Evolutionary conservation across 2,113 vertebrate species (phyloP).

Genomic region (Nycticryphes semicollaris): DNA sequence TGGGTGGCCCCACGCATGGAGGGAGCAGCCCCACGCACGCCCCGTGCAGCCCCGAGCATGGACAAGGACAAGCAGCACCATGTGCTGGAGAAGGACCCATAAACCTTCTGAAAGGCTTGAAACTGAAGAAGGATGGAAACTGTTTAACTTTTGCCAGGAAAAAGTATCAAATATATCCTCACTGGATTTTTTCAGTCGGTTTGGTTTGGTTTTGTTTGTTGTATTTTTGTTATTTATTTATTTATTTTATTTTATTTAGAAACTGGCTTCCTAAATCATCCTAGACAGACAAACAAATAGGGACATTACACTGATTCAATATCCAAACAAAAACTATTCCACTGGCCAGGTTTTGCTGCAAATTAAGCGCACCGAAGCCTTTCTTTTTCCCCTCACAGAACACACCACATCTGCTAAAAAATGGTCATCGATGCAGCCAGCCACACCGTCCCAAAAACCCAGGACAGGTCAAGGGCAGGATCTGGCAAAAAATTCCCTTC

Average conservation of each 20-base stretch:
- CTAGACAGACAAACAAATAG: not conserved
- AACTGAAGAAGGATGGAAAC: constrained; percentile 62
- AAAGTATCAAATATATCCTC: constrained; percentile 57
- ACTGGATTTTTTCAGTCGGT: constrained; percentile 4
- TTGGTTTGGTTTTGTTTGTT: constrained; percentile 1
- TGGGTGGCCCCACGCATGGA: not conserved
- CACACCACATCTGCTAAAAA: not conserved
- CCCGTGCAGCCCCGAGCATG: not conserved
- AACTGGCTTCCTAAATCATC: constrained; percentile 21
- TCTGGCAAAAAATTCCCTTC: not conserved
- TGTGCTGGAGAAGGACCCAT: not conserved
- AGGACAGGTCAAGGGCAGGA: not conserved
- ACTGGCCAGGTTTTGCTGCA: not conserved
- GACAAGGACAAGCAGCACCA: not conserved
- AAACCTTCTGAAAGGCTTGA: not conserved
- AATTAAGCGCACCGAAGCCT: not conserved
- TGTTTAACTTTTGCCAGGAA: constrained; percentile 49
- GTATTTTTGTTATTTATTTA: not conserved
- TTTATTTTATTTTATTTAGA: not conserved
- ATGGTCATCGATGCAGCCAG: accelerated
- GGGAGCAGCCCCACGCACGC: not conserved
- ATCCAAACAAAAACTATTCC: not conserved
- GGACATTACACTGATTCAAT: not conserved
- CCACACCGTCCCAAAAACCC: not conserved
- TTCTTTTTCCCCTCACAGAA: not conserved